A percentile compares a stretch with the other conserved stretches of the same genome.
Evolutionary conservation across 2,888 invertebrate species (phyloP).

Genomic region (Theristus sp.): DNA sequence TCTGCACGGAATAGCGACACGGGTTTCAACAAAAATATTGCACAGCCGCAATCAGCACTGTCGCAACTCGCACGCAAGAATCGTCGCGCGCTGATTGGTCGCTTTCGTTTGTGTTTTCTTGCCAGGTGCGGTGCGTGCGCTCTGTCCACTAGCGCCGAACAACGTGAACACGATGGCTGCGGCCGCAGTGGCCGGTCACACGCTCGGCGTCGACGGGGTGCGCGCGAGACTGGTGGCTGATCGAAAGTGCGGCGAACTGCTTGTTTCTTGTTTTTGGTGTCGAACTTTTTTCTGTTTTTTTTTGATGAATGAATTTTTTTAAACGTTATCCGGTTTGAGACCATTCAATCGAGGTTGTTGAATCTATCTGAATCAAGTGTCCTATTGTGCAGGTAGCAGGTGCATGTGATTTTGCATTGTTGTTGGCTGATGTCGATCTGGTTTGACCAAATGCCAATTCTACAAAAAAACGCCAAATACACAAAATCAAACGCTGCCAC

Average conservation of each 20-base stretch:
- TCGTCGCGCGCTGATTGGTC: no score
- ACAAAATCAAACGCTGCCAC: no score
- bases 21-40: not conserved
- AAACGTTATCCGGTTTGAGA: not conserved
- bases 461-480: no score
- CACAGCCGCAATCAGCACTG: no score
- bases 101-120: no score
- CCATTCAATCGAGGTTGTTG: not conserved
- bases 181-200: constrained; percentile 37
- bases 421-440: not conserved
- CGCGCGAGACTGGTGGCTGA: constrained; percentile 37
- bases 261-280: constrained; percentile 6
- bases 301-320: not conserved
- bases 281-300: not conserved
- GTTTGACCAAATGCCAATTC: not conserved
- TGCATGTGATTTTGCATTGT: not conserved
- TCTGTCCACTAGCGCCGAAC: constrained; percentile 40
- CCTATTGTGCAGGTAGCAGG: not conserved
- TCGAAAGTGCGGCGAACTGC: no score
- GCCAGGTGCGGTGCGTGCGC: constrained; percentile 37
- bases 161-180: constrained; percentile 44
- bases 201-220: constrained; percentile 38
- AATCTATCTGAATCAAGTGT: not conserved
- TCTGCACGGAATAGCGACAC: no score
- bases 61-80: no score